These are phyloP conservation scores for Pseudopipra pipra DNA, from an alignment of 2,113 vertebrate genomes.

Conservation along the genomic window DNA sequence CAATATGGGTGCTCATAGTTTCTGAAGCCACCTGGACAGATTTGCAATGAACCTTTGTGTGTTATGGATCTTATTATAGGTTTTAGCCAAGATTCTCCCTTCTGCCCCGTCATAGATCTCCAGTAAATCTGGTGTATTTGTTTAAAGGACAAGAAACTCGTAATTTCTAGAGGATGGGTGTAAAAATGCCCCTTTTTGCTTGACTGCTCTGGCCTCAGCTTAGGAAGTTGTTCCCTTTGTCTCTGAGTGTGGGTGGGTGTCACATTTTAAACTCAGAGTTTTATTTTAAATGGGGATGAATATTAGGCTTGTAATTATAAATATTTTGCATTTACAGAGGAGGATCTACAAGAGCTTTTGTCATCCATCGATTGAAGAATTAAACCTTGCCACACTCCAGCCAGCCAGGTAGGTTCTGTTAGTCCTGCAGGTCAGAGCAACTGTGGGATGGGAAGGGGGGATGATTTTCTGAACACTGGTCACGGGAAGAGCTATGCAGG, in stretches of 20 bases:
- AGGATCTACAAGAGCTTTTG: neutral
- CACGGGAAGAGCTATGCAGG: neutral
- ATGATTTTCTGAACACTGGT: neutral
- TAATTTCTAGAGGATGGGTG: neutral
- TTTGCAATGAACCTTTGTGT: neutral
- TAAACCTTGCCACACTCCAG: neutral
- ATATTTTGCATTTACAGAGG: constrained; percentile 52
- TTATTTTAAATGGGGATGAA: neutral
- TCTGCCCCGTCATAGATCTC: neutral
- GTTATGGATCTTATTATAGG: neutral
- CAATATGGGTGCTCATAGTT: neutral
- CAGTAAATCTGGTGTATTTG: neutral
- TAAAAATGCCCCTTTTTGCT: neutral
- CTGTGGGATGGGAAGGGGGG: neutral
- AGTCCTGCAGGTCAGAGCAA: neutral
- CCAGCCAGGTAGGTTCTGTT: neutral
- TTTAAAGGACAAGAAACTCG: neutral
- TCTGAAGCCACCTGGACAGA: neutral
- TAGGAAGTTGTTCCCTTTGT: neutral
- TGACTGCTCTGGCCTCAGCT: neutral
- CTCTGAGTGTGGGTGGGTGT: neutral
- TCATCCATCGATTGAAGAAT: neutral
- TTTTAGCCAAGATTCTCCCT: neutral
- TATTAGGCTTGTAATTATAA: constrained; percentile 13
- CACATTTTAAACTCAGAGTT: neutral